A percentile compares a stretch with the other conserved stretches of the same genome.
Conservation (phyloP, 2,113 vertebrate genomes). For the Pholis gunnellus region DNA sequence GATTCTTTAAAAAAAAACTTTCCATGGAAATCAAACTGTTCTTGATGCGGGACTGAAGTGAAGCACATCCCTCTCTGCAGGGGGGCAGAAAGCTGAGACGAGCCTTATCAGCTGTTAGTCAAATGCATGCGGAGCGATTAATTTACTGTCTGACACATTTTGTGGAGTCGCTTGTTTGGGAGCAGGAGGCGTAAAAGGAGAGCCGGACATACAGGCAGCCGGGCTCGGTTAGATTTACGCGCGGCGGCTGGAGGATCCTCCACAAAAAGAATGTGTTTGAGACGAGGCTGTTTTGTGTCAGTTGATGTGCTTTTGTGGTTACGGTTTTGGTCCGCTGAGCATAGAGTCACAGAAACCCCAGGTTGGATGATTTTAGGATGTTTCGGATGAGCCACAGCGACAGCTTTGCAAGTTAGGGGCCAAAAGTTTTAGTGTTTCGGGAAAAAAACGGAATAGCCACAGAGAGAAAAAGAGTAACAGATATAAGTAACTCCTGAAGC, state of each 20-base stretch:
- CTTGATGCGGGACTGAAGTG: conserved; percentile 20
- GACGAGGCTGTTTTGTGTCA: conserved; percentile 44
- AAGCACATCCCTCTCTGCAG: conserved; percentile 2
- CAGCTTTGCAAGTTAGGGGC: conserved; percentile 8
- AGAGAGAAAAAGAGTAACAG: background rate
- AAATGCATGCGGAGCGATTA: conserved; percentile 51
- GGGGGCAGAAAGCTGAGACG: conserved; percentile 39
- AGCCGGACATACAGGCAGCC: background rate
- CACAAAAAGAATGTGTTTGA: conserved; percentile 10
- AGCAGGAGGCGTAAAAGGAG: background rate
- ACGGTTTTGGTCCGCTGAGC: conserved; percentile 39
- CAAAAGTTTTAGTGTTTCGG: conserved; percentile 32
- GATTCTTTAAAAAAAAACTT: background rate
- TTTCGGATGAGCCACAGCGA: conserved; percentile 45
- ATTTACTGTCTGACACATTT: conserved; percentile 65
- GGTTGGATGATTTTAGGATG: conserved; percentile 65
- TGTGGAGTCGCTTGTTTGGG: conserved; percentile 46
- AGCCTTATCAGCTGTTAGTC: conserved; percentile 72
- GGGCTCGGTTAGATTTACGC: conserved; percentile 22
- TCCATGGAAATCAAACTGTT: conserved; percentile 49
- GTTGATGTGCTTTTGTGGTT: background rate
- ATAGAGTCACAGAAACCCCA: conserved; percentile 63
- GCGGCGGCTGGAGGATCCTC: conserved; percentile 27
- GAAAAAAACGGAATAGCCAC: background rate
- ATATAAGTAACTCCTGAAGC: background rate